phyloP scores from a whole-genome alignment of 1,140 invertebrate genomes.

The Leptinotarsa undecemlineata region DNA sequence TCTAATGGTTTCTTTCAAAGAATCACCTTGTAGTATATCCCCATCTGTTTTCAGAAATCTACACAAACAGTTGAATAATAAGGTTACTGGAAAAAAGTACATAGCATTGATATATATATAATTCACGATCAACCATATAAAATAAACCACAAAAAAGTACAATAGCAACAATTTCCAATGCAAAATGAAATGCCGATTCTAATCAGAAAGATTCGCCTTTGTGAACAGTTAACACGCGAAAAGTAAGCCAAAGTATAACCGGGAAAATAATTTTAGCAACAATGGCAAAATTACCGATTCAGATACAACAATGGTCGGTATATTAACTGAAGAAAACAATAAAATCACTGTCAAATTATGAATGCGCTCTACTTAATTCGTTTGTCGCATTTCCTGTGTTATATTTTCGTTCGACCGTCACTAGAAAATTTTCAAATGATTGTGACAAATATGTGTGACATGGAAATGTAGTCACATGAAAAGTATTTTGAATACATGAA shows the following conservation, averaged over 20 bases:
- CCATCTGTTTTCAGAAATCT: too few relatives aligned
- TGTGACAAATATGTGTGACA: too few relatives aligned
- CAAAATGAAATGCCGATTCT: neutral
- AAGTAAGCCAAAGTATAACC: neutral
- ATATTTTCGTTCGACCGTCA: neutral
- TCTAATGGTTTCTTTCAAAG: too few relatives aligned
- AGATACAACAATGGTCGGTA: neutral
- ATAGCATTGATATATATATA: too few relatives aligned
- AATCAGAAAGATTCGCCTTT: neutral
- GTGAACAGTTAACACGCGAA: slow-evolving; percentile 2
- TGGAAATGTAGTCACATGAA: too few relatives aligned
- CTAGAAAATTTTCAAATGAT: neutral
- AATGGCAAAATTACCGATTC: slow-evolving; percentile 5
- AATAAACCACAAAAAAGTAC: too few relatives aligned
- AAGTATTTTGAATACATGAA: too few relatives aligned
- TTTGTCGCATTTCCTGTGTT: neutral
- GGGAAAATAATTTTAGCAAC: neutral
- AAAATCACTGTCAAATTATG: neutral
- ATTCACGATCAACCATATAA: too few relatives aligned
- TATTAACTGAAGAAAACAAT: neutral
- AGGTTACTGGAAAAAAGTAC: too few relatives aligned
- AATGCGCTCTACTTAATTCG: neutral
- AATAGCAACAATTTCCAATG: too few relatives aligned
- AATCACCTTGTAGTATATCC: too few relatives aligned
- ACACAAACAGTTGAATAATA: too few relatives aligned